A percentile compares a stretch with the other conserved stretches of the same genome.
Evolutionary conservation across 2,113 vertebrate species (phyloP).

Genomic region (Eurystomus gularis): DNA sequence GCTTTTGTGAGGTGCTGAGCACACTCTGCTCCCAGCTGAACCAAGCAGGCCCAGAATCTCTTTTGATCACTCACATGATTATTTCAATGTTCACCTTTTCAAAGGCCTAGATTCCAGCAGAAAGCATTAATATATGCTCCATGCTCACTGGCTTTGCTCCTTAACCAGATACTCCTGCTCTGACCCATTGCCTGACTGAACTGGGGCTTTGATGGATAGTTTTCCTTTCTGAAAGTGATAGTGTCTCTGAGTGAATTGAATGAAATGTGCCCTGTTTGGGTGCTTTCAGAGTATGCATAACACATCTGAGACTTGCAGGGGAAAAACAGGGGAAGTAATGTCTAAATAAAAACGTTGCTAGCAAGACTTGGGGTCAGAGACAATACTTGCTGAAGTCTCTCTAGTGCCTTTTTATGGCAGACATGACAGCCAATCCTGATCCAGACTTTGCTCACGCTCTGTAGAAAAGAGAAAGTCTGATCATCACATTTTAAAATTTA

Average conservation of each 20-base stretch:
- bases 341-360: constrained; percentile 54
- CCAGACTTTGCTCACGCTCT: constrained; percentile 88
- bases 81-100: background rate
- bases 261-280: constrained; percentile 42
- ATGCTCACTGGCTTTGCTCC: background rate
- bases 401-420: constrained; percentile 83
- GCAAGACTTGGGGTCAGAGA: constrained; percentile 71
- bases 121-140: background rate
- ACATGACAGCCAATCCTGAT: constrained; percentile 88
- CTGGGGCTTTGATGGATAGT: background rate
- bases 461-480: constrained; percentile 88
- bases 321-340: constrained; percentile 22
- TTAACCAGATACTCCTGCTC: background rate
- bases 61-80: background rate
- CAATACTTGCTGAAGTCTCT: constrained; percentile 84
- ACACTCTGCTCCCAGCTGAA: background rate
- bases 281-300: constrained; percentile 30
- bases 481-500: constrained; percentile 80
- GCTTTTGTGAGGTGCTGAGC: background rate
- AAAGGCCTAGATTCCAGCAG: background rate
- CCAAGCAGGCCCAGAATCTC: background rate
- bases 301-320: constrained; percentile 29
- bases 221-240: background rate
- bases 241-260: constrained; percentile 10
- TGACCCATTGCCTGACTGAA: background rate